These are phyloP conservation scores for Esperia sulphurella DNA, from an alignment of 2,888 invertebrate species.

Conservation along the genomic window DNA sequence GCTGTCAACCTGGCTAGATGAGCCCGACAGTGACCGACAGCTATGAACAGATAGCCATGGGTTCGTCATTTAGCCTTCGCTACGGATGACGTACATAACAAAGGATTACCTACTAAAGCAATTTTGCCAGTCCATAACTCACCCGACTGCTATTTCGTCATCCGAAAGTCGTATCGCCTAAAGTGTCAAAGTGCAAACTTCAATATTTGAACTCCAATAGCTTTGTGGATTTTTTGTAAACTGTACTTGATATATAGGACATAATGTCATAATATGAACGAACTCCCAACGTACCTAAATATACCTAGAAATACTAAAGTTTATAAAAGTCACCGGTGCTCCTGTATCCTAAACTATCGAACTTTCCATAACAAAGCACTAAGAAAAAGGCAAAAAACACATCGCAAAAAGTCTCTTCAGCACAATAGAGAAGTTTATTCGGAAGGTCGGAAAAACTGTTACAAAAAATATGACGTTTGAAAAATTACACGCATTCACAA, in stretches of 20 bases:
- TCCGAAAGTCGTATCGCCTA: conserved; percentile 4
- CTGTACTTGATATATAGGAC: no score
- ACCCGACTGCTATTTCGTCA: conserved; percentile 28
- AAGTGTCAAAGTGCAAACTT: conserved; percentile 17
- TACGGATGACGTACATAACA: conserved; percentile 32
- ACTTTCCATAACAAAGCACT: conserved; percentile 56
- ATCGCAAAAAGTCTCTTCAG: conserved; percentile 61
- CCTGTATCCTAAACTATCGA: conserved; percentile 56
- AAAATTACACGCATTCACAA: conserved; percentile 79
- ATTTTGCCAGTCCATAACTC: conserved; percentile 46
- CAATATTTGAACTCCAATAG: conserved; percentile 18
- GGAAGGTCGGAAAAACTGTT: conserved; percentile 62
- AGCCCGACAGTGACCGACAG: conserved; percentile 27
- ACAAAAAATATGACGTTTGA: conserved; percentile 78
- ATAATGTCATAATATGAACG: not conserved
- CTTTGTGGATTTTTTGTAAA: conserved; percentile 10
- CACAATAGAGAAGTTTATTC: conserved; percentile 73
- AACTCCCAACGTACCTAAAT: conserved; percentile 22
- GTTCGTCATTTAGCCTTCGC: conserved; percentile 36
- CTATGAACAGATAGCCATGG: conserved; percentile 49
- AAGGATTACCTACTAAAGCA: conserved; percentile 46
- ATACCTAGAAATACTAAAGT: conserved; percentile 27
- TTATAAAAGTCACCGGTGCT: conserved; percentile 46
- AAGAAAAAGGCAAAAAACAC: conserved; percentile 53
- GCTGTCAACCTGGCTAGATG: conserved; percentile 43